Percentiles rank a stretch among this genome's conserved stretches.
These are phyloP conservation scores for Drosophila virilis DNA, from an alignment of 1,140 invertebrate species.

Conservation along the genomic window DNA sequence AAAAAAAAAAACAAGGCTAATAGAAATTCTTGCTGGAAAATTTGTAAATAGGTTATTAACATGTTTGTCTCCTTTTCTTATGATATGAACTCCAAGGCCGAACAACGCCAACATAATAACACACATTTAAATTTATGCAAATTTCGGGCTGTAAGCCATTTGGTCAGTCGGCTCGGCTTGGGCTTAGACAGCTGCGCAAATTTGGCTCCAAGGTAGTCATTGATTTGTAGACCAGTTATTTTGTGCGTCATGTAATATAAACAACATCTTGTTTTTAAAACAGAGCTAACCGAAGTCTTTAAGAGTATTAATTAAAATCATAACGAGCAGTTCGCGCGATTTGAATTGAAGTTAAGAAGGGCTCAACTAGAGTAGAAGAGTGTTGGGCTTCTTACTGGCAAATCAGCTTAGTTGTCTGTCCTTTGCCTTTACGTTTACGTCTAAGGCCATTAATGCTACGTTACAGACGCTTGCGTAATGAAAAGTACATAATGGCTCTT, in stretches of 20 bases:
- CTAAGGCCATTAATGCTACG: constrained; percentile 13
- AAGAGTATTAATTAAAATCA: constrained; percentile 12
- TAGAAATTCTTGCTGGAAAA: constrained; percentile 80
- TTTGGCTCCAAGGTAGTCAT: constrained; percentile 54
- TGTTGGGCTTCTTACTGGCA: not conserved
- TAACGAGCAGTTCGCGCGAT: not conserved
- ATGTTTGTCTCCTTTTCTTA: constrained; percentile 76
- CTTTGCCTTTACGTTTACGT: constrained; percentile 16
- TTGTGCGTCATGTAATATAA: constrained; percentile 27
- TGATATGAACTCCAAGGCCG: constrained; percentile 73
- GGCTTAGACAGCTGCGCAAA: constrained; percentile 56
- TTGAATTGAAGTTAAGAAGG: not conserved
- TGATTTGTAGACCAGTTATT: constrained; percentile 34
- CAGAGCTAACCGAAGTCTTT: not conserved
- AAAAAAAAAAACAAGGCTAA: constrained; percentile 35
- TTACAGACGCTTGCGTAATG: constrained; percentile 35
- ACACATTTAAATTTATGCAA: constrained; percentile 78
- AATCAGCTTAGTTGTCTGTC: constrained; percentile 5
- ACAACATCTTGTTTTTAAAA: constrained; percentile 16
- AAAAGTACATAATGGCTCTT: constrained; percentile 47
- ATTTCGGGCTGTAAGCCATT: constrained; percentile 66
- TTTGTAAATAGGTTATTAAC: constrained; percentile 81
- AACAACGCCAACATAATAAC: constrained; percentile 65
- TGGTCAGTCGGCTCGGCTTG: constrained; percentile 42
- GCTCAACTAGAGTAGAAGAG: no score